Evolutionary conservation across 2,113 vertebrate species (phyloP).

Genomic region (Centropus unirufus): DNA sequence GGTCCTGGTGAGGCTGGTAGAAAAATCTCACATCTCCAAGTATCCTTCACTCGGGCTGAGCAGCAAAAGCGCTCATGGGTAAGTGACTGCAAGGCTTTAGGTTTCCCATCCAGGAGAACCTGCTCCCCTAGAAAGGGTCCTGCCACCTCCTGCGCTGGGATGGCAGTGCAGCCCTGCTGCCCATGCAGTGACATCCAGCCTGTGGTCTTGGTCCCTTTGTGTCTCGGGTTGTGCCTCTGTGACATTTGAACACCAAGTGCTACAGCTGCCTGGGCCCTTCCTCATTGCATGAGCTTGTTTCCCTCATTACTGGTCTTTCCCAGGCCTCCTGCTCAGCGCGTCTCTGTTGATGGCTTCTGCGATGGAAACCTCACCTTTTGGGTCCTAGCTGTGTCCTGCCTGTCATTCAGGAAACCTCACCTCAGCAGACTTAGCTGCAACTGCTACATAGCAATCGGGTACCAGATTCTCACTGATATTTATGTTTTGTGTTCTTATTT

Average conservation of each 20-base stretch:
- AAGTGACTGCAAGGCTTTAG: neutral
- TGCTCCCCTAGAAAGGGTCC: neutral
- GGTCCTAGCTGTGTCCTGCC: neutral
- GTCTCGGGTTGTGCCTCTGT: neutral
- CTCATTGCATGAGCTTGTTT: rapidly evolving
- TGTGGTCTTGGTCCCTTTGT: neutral
- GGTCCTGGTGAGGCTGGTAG: neutral
- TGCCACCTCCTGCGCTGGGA: rapidly evolving
- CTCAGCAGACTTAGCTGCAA: neutral
- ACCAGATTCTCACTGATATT: neutral
- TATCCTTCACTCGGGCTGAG: neutral
- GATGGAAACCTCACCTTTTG: neutral
- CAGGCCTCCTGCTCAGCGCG: neutral
- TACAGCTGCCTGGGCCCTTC: neutral
- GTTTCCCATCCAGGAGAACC: neutral
- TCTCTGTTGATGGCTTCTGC: neutral
- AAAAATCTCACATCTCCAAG: rapidly evolving
- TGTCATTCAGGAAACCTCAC: rapidly evolving
- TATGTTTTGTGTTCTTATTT: neutral
- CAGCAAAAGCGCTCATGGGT: neutral
- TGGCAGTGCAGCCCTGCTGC: neutral
- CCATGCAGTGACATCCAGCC: neutral
- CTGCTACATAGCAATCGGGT: rapidly evolving
- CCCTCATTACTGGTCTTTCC: rapidly evolving
- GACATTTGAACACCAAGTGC: rapidly evolving